Evolutionary conservation across 2,888 invertebrate species (phyloP).

Genomic region (Brenthis hecate): DNA sequence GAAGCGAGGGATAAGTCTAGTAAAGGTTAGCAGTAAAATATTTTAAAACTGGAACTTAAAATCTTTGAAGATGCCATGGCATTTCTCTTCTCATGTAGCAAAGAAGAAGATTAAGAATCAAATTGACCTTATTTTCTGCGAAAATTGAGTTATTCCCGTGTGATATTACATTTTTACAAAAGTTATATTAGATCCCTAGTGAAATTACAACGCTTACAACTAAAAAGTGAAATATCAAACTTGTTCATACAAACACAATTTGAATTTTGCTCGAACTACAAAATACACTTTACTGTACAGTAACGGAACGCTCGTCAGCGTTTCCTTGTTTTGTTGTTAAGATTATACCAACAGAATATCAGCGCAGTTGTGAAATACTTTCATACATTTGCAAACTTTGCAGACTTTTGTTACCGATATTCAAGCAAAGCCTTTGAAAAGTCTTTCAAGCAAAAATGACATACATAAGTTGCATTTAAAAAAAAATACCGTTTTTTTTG

Average conservation of each 20-base stretch:
- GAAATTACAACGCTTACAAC: neutral
- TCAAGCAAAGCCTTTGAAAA: too few species aligned
- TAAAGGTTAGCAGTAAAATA: too few species aligned
- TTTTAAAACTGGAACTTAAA: too few species aligned
- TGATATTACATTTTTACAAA: neutral
- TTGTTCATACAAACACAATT: constrained; percentile 7
- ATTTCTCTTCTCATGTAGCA: too few species aligned
- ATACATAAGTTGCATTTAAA: too few species aligned
- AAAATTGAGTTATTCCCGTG: too few species aligned
- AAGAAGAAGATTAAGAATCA: too few species aligned
- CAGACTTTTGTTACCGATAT: neutral
- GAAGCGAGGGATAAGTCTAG: too few species aligned
- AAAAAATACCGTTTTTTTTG: too few species aligned
- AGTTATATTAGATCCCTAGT: neutral
- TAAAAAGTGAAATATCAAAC: neutral
- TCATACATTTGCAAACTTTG: neutral
- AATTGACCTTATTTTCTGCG: too few species aligned
- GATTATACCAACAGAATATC: constrained; percentile 4
- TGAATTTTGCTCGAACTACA: constrained; percentile 1
- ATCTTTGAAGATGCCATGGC: too few species aligned
- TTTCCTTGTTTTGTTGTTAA: constrained; percentile 13
- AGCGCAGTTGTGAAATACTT: constrained; percentile 2
- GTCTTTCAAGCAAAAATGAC: too few species aligned
- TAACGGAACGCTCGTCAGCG: constrained; percentile 8
- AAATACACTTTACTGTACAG: constrained; percentile 6